Percentiles rank a stretch among this genome's conserved stretches.
phyloP scores from a whole-genome alignment of 64 coral and sea anemone genomes.

The Cladopsammia gracilis region DNA sequence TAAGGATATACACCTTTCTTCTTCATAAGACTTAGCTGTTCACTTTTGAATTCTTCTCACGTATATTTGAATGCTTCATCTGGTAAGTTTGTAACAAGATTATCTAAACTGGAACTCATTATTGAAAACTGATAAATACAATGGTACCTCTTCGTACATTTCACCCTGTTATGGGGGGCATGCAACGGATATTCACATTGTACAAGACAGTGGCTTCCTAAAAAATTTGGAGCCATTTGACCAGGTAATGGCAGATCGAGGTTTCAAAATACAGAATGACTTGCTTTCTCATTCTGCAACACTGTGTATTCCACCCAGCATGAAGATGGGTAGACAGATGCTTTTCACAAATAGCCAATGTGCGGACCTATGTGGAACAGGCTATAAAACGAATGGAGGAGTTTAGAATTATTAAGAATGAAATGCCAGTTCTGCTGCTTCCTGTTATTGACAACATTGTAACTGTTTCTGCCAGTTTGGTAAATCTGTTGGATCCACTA shows the following conservation, averaged over 20 bases:
- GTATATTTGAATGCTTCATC: no score
- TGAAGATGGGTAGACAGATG: conserved; percentile 8
- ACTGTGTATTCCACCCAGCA: conserved; percentile 14
- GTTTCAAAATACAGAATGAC: conserved; percentile 45
- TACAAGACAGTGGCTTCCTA: conserved; percentile 35
- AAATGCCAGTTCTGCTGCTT: conserved; percentile 8
- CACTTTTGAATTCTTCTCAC: no score
- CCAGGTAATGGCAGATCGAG: conserved; percentile 52
- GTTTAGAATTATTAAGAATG: conserved; percentile 44
- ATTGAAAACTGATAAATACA: no score
- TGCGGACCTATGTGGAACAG: conserved; percentile 31
- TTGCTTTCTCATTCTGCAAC: conserved; percentile 21
- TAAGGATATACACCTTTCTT: no score
- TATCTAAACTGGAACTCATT: no score
- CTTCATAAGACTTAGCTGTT: no score
- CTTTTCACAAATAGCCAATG: conserved; percentile 38
- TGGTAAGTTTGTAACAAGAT: no score
- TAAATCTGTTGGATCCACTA: conserved; percentile 28
- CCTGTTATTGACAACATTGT: conserved; percentile 45
- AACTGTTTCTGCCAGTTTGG: conserved; percentile 31
- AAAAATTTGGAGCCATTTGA: conserved; percentile 38
- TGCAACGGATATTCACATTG: conserved; percentile 8
- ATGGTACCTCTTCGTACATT: conserved; percentile 12
- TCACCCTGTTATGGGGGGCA: conserved; percentile 32
- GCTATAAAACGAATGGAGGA: conserved; percentile 46